Base-by-base conservation (phyloP, 2,797 vertebrate species). In the Nannoperca obscura region DNA sequence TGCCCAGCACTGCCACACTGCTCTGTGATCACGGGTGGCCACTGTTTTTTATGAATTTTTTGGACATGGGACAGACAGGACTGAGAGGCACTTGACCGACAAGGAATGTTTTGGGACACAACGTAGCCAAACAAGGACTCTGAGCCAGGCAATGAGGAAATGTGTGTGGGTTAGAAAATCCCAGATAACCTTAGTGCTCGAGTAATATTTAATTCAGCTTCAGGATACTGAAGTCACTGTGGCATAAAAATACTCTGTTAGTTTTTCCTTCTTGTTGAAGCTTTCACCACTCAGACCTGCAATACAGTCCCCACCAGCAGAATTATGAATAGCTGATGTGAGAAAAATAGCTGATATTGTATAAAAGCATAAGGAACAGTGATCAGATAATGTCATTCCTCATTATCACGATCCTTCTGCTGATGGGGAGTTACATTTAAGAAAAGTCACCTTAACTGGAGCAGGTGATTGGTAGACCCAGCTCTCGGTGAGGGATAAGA, bases 61-160 rank as follows among this genome's bases (percentile, higher is more conserved):
- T 83, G 81, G 82, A 75, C 70, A 53, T 74, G 90, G 87, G 88
- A 91, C 77, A 42, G 53, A 61, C 65, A 27, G 71, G 88, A 85
- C 84, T 90, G 90, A 93, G 92, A 89, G 77, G 47, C 80, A 79
- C 81, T 91, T 91, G 93, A 93, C 92, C 91, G 85, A 69, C 52
- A 19, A 90, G 85, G 93, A 94, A 93, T 94, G 90, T 86, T 92
- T 89, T 80, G 74, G 80, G 83, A 84, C 68, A 78, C 74, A 71
- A 77, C 77, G 54, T 20, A 73, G 71, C 80, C 84, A 88, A 86
- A 90, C 87, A 86, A 86, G 80, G 83, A 55, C 50, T 86, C 59
- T 4, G n/a, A 80, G 61, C 63, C 52, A 85, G 64, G 61, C 69
- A 77, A 59, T 12, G 46, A 60, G 71, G 50, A 74, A 66, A 76